Base-by-base conservation (phyloP, 2,888 invertebrate genomes). In the Himalopsyche japonica region DNA sequence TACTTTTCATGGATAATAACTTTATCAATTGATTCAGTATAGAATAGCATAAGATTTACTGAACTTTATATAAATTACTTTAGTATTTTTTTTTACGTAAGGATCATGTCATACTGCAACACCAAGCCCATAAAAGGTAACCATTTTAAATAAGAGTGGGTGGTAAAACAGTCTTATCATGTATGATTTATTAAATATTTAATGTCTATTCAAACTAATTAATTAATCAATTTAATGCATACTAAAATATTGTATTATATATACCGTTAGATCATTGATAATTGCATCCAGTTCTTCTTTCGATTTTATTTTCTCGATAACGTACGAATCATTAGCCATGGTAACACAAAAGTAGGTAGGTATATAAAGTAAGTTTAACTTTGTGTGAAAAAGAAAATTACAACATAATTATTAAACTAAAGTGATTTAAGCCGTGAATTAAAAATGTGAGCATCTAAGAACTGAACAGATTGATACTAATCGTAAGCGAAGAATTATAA, bases 231-330 rank as follows among this genome's bases (percentile, higher is more conserved):
- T 27, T 43, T 8, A 79, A 79, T 20, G 10, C 6, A 37, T 37
- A 10, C 7, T 8, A 79, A 47, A 47, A 82, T 57, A n/a, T 20
- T 76, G 15, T 27, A 79, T 76, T 80, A n/a, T 57, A 7, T 27
- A 87, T 89, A 92, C 92, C 88, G 89, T 87, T 81, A 92, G 87
- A 27, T 88, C 87, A n/a, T 90, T 89, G 80, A 92, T 88, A 47
- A 90, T 87, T 88, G 90, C 89, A 30, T 88, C 88, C 27, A 90
- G 88, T 88, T 91, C 89, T 85, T 90, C 90, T 86, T 89, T 85
- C 15, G 89, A 82, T 87, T 89, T 90, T 8, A 88, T 88, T 81
- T 90, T 90, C 83, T 89, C 89, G 70, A 86, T 83, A 80, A 86
- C 82, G 57, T 85, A 87, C 8, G 86, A 84, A 37, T 70, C 70